Conservation (phyloP, 2,888 invertebrate species). For the Coenonympha glycerion region DNA sequence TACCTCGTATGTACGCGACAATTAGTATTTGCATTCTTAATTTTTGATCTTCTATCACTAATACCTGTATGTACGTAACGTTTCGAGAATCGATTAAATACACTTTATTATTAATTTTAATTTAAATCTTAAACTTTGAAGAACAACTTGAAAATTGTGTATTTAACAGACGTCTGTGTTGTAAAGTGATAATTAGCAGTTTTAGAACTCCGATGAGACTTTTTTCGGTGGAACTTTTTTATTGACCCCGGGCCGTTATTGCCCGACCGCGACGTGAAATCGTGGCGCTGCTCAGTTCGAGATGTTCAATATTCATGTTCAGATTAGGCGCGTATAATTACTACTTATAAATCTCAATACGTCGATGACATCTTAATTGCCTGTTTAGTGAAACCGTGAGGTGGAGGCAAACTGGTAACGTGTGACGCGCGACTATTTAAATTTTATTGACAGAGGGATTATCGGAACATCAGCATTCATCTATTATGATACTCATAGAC, state of each 20-base stretch:
- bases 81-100: not conserved
- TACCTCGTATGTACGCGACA: too few relatives aligned
- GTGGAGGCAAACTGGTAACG: slow-evolving; percentile 7
- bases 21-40: not conserved
- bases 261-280: slow-evolving; percentile 41
- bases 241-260: slow-evolving; percentile 40
- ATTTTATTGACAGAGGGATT: not conserved
- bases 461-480: too few relatives aligned
- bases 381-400: slow-evolving; percentile 57
- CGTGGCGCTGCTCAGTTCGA: slow-evolving; percentile 51
- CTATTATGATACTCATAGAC: too few relatives aligned
- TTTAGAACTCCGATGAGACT: not conserved
- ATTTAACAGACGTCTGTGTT: not conserved
- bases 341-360: slow-evolving; percentile 65
- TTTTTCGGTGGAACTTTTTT: slow-evolving; percentile 9
- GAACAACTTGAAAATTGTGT: not conserved
- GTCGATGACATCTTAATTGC: slow-evolving; percentile 71
- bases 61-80: too few relatives aligned
- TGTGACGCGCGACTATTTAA: not conserved
- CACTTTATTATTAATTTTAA: not conserved
- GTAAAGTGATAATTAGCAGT: slow-evolving; percentile 2
- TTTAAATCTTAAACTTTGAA: too few relatives aligned
- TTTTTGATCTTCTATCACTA: not conserved
- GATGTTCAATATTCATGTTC: slow-evolving; percentile 66
- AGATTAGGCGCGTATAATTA: slow-evolving; percentile 66